A percentile compares a stretch with the other conserved stretches of the same genome.
These are phyloP conservation scores for Hybognathus amarus DNA, from an alignment of 2,797 vertebrate species.

Conservation along the genomic window DNA sequence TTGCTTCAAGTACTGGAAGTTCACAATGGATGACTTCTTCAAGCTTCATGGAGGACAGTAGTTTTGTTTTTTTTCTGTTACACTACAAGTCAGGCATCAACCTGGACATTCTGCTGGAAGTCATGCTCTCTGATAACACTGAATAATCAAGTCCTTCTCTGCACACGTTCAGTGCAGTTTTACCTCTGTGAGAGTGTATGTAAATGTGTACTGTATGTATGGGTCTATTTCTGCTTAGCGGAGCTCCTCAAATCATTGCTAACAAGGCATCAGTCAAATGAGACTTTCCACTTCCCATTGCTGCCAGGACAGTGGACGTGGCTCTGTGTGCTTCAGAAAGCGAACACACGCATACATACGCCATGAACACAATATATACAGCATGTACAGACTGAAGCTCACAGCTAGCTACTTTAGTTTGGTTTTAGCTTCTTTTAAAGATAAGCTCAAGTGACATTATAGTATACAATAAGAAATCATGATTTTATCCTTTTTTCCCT, in stretches of 20 bases:
- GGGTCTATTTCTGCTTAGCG: constrained; percentile 19
- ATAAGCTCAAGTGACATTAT: constrained; percentile 41
- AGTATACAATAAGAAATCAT: constrained; percentile 42
- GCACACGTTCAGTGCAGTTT: constrained; percentile 19
- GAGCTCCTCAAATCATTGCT: constrained; percentile 35
- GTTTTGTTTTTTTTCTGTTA: constrained; percentile 42
- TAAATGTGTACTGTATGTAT: constrained; percentile 24
- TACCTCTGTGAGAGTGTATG: constrained; percentile 20
- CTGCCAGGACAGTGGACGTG: constrained; percentile 16
- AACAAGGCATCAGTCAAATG: constrained; percentile 30
- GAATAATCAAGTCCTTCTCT: constrained; percentile 29
- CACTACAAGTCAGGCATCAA: constrained; percentile 31
- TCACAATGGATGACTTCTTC: constrained; percentile 20
- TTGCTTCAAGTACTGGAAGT: constrained; percentile 21
- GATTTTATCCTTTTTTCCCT: constrained; percentile 6
- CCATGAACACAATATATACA: constrained; percentile 50
- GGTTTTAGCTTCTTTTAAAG: constrained; percentile 38
- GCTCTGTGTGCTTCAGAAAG: constrained; percentile 36
- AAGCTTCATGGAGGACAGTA: constrained; percentile 25
- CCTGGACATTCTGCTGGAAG: constrained; percentile 45
- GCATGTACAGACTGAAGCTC: constrained; percentile 43
- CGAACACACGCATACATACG: constrained; percentile 39
- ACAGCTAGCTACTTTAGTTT: constrained; percentile 40
- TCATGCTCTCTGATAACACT: constrained; percentile 42
- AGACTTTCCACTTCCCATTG: constrained; percentile 47